A percentile compares a stretch with the other conserved stretches of the same genome.
Evolutionary conservation across 2,113 vertebrate species (phyloP).

Genomic region (Planiliza haematocheilus): DNA sequence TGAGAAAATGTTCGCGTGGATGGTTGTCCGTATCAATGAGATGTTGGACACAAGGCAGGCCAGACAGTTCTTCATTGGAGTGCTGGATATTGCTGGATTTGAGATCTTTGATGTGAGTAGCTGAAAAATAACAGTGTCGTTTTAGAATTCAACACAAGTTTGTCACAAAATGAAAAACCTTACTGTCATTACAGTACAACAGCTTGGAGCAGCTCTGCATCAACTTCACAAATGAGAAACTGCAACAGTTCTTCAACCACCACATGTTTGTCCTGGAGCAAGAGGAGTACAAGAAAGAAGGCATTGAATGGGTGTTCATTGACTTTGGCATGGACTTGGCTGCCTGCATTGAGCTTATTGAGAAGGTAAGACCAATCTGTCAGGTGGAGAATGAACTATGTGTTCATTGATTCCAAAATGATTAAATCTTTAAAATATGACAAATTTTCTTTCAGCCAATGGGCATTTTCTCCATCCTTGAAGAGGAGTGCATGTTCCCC

Average conservation of each 20-base stretch:
- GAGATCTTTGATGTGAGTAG: slow-evolving; percentile 85
- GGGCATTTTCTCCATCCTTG: slow-evolving; percentile 82
- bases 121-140: background rate
- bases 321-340: slow-evolving; percentile 92
- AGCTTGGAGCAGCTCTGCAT: slow-evolving; percentile 91
- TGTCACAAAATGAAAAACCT: background rate
- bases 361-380: slow-evolving; percentile 81
- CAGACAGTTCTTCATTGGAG: slow-evolving; percentile 83
- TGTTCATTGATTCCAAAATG: background rate
- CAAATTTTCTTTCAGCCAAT: slow-evolving; percentile 78
- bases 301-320: slow-evolving; percentile 90
- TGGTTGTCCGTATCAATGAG: slow-evolving; percentile 85
- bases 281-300: slow-evolving; percentile 89
- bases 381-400: background rate
- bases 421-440: background rate
- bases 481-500: slow-evolving; percentile 83
- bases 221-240: slow-evolving; percentile 92
- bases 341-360: slow-evolving; percentile 91
- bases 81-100: slow-evolving; percentile 86
- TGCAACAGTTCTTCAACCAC: slow-evolving; percentile 93
- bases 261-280: slow-evolving; percentile 89
- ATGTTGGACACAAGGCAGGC: slow-evolving; percentile 84
- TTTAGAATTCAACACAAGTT: background rate
- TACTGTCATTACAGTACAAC: slow-evolving; percentile 82
- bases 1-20: slow-evolving; percentile 88